Conservation (phyloP, 23 tunicate genomes). For the Ascidia mentula region DNA sequence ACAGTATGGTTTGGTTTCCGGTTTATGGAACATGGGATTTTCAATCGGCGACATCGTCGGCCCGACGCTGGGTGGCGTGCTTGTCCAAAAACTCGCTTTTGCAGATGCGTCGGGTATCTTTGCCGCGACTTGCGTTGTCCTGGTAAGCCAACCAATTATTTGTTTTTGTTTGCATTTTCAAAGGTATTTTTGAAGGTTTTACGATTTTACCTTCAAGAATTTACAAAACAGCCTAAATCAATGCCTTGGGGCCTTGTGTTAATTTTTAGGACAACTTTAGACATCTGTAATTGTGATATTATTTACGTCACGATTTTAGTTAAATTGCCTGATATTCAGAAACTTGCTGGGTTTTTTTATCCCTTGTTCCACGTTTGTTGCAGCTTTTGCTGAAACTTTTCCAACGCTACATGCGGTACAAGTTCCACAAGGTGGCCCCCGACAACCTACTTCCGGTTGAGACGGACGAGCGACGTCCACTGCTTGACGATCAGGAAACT, state of each 20-base stretch:
- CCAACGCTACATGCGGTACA: constrained; percentile 30
- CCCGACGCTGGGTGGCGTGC: constrained; percentile 73
- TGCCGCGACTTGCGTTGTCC: constrained; percentile 1
- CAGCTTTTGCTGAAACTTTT: constrained; percentile 19
- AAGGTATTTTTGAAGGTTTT: too few relatives aligned
- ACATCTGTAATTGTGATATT: too few relatives aligned
- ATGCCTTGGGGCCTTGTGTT: too few relatives aligned
- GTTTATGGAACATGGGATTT: constrained; percentile 84
- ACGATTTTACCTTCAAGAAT: too few relatives aligned
- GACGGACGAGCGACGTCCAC: constrained; percentile 11
- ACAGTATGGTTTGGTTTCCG: constrained; percentile 88
- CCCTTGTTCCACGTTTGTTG: background rate
- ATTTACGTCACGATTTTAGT: too few relatives aligned
- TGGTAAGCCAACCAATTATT: too few relatives aligned
- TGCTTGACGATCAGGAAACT: constrained; percentile 6
- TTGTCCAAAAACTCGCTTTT: constrained; percentile 50
- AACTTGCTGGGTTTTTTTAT: too few relatives aligned
- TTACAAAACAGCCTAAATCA: too few relatives aligned
- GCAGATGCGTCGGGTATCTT: constrained; percentile 39
- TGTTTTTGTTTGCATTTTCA: too few relatives aligned
- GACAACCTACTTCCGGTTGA: background rate
- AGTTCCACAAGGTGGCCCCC: constrained; percentile 10
- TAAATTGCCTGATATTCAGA: too few relatives aligned
- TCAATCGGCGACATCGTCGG: constrained; percentile 84
- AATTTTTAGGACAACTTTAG: too few relatives aligned